Evolutionary conservation across 2,113 vertebrate genomes (phyloP), one percentile per base, ranked within the genome.

Genomic region (Neogale vison): DNA sequence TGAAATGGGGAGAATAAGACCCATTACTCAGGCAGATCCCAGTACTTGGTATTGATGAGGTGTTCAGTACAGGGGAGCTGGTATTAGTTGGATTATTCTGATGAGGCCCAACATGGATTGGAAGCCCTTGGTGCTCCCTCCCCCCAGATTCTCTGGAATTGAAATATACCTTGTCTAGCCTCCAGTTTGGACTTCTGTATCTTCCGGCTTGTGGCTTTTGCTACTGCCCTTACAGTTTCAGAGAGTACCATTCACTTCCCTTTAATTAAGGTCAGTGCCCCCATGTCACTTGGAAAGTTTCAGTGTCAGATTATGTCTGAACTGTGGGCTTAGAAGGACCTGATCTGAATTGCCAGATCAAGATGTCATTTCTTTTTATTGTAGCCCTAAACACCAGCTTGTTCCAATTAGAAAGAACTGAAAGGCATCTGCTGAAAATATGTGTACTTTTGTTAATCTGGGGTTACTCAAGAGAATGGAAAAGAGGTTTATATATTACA

Each of bases 401-500:
- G 93, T 95, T 98, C 98, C 96, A 98, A 98, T 98, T 98, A 18
- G 10, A 92, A 98, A 98, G 90, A 96, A 87, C 90, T 93, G 36
- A 98, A 93, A 95, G 93, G 95, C 72, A 34, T 96, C 96, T 98
- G 89, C 65, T 80, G 85, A 97, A 97, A 98, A 88, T 96, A 95
- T 76, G 97, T 97, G 93, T 69, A 94, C 71, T 95, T 76, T 96
- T 31, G 39, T 90, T 97, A 95, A 90, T 96, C 91, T 96, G 4
- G 50, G 79, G 95, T 97, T 96, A 96, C 95, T 98, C 90, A 65
- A 0, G 0, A 97, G 97, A 97, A 97, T 96, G 88, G 96, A 90
- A 93, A 97, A 98, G 76, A 74, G 86, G 88, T 98, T 98, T 98
- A 98, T 98, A 95, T 98, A 98, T 98, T 98, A 97, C 96, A 98